phyloP scores from a whole-genome alignment of 2,888 invertebrate genomes.

The Bursaphelenchus okinawaensis region DNA sequence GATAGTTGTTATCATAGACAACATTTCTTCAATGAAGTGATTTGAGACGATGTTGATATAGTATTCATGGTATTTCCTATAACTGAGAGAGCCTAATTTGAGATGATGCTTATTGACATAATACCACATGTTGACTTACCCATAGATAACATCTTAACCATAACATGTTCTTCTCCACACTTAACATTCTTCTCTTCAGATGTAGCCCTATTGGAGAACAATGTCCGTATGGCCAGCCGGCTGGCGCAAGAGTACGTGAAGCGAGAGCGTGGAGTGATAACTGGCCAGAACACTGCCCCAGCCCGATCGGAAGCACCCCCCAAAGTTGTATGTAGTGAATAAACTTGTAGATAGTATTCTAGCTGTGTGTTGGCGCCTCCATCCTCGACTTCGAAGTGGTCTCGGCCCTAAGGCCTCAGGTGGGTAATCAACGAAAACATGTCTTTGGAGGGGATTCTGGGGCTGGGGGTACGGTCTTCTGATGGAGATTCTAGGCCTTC shows the following conservation, averaged over 20 bases:
- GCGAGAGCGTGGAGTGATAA: not conserved
- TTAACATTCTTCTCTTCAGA: conserved; percentile 63
- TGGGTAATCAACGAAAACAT: not conserved
- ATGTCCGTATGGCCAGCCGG: conserved; percentile 76
- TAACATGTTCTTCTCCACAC: not conserved
- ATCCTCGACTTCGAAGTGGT: conserved; percentile 56
- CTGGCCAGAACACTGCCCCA: not conserved
- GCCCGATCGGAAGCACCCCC: conserved; percentile 8
- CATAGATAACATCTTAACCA: too few relatives aligned
- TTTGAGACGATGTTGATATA: too few relatives aligned
- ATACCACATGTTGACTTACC: too few relatives aligned
- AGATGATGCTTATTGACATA: too few relatives aligned
- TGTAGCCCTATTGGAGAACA: conserved; percentile 84
- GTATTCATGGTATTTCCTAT: too few relatives aligned
- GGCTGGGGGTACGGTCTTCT: not conserved
- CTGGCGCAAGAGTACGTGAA: conserved; percentile 66
- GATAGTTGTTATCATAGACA: too few relatives aligned
- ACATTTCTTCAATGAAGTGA: too few relatives aligned
- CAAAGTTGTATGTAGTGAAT: conserved; percentile 21
- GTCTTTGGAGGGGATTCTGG: not conserved
- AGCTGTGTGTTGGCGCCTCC: conserved; percentile 57
- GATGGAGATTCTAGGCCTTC: not conserved
- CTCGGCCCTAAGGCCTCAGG: conserved; percentile 20
- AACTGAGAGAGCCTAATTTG: too few relatives aligned
- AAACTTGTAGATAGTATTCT: conserved; percentile 11